Evolutionary conservation across 2,888 invertebrate species (phyloP).

Genomic region (Magallana nippona): DNA sequence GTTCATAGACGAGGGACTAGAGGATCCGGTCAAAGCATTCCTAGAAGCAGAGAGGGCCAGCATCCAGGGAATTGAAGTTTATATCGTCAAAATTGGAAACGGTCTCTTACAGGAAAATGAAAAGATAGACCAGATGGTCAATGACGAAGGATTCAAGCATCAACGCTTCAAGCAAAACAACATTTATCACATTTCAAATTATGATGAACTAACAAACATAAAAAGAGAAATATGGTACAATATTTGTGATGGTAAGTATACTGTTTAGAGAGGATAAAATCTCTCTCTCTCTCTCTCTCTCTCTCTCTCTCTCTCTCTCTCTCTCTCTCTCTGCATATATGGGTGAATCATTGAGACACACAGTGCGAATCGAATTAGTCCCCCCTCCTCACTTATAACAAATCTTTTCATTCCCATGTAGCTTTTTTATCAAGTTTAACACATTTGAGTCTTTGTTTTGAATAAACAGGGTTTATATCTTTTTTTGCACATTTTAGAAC

Average conservation of each 20-base stretch:
- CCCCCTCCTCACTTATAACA: no score
- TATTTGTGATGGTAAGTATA: conserved; percentile 70
- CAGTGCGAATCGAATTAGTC: no score
- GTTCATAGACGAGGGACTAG: conserved; percentile 68
- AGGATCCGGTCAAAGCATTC: conserved; percentile 66
- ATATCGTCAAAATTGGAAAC: conserved; percentile 67
- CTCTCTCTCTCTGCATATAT: no score
- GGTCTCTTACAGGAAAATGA: conserved; percentile 54
- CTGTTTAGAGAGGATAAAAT: not conserved
- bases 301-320: no score
- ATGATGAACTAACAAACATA: conserved; percentile 63
- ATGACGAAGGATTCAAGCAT: conserved; percentile 62
- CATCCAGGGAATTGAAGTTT: conserved; percentile 70
- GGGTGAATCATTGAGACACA: no score
- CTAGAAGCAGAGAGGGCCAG: conserved; percentile 66
- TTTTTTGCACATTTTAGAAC: not conserved
- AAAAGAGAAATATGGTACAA: conserved; percentile 65
- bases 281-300: no score
- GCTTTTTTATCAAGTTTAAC: not conserved
- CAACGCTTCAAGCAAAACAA: conserved; percentile 65
- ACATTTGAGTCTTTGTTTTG: not conserved
- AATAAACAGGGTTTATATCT: not conserved
- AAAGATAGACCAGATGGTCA: conserved; percentile 68
- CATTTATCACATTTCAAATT: conserved; percentile 65
- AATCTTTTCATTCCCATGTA: no score